Percentiles rank a stretch among this genome's conserved stretches.
These are phyloP conservation scores for Actias luna DNA, from an alignment of 2,888 invertebrate genomes.

Conservation along the genomic window DNA sequence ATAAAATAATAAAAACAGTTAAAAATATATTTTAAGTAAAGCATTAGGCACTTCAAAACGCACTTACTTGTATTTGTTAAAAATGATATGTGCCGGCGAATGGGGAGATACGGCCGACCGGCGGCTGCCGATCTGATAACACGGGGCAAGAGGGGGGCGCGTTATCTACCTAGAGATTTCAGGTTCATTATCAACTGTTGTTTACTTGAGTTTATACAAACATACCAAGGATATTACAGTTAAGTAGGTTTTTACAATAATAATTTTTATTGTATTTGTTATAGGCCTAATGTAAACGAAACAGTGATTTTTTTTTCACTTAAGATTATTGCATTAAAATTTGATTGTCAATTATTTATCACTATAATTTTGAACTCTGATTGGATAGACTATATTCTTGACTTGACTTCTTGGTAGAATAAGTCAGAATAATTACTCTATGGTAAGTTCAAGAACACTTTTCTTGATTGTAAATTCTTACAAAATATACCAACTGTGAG, in stretches of 20 bases:
- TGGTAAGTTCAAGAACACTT: too few species aligned
- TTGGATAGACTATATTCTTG: too few species aligned
- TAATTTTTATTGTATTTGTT: not conserved
- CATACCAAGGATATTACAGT: conserved; percentile 26
- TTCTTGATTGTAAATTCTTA: too few species aligned
- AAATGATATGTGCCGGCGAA: conserved; percentile 48
- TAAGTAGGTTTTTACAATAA: conserved; percentile 22
- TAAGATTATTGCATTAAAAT: too few species aligned
- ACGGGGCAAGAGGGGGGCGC: conserved; percentile 38
- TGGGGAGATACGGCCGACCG: conserved; percentile 37
- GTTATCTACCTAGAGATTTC: conserved; percentile 67
- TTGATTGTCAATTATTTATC: too few species aligned
- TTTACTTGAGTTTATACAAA: conserved; percentile 33
- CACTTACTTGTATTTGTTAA: conserved; percentile 29
- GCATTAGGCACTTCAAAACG: conserved; percentile 12
- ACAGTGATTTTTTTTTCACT: not conserved
- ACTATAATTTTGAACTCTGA: too few species aligned
- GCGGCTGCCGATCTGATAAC: conserved; percentile 55
- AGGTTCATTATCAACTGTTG: conserved; percentile 70
- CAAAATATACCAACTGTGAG: too few species aligned
- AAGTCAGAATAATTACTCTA: too few species aligned
- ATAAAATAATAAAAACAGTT: too few species aligned
- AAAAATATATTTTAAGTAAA: not conserved
- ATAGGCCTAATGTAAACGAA: too few species aligned
- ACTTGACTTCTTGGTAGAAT: too few species aligned